Conservation (phyloP, 2,113 vertebrate genomes). For the Ammodytes dubius region DNA sequence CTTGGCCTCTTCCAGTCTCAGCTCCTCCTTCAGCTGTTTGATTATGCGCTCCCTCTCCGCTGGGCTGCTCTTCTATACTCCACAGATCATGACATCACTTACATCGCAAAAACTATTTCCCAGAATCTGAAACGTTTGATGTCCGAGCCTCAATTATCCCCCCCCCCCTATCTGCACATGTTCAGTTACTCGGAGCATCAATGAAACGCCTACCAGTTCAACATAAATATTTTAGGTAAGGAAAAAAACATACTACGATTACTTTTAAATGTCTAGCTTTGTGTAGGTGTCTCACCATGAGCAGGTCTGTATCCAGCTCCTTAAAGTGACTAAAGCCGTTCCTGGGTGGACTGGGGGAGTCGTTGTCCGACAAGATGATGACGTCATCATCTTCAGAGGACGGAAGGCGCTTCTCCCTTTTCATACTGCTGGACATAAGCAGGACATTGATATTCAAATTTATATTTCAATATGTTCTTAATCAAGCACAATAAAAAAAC, state of each 20-base stretch:
- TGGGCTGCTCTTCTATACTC: conserved; percentile 90
- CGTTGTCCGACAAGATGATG: conserved; percentile 94
- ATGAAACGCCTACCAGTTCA: not conserved
- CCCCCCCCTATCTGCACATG: not conserved
- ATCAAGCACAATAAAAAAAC: not conserved
- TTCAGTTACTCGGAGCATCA: conserved; percentile 2
- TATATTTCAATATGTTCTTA: not conserved
- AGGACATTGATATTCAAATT: not conserved
- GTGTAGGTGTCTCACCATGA: conserved; percentile 87
- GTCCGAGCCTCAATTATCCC: not conserved
- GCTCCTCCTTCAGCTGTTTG: conserved; percentile 93
- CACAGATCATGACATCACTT: conserved; percentile 45
- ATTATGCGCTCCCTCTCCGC: conserved; percentile 92
- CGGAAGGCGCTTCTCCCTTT: conserved; percentile 87
- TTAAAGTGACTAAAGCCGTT: conserved; percentile 89
- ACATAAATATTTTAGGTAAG: not conserved
- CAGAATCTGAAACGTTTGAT: not conserved
- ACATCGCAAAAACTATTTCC: not conserved
- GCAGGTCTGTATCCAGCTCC: conserved; percentile 89
- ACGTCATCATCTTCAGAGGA: conserved; percentile 89
- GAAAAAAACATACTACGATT: no score
- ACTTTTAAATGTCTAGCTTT: not conserved
- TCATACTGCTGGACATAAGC: conserved; percentile 83
- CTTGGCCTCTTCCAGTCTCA: conserved; percentile 95
- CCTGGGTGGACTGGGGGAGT: conserved; percentile 90